Base-by-base conservation (phyloP, 2,888 invertebrate species). In the Plebejus melissa region DNA sequence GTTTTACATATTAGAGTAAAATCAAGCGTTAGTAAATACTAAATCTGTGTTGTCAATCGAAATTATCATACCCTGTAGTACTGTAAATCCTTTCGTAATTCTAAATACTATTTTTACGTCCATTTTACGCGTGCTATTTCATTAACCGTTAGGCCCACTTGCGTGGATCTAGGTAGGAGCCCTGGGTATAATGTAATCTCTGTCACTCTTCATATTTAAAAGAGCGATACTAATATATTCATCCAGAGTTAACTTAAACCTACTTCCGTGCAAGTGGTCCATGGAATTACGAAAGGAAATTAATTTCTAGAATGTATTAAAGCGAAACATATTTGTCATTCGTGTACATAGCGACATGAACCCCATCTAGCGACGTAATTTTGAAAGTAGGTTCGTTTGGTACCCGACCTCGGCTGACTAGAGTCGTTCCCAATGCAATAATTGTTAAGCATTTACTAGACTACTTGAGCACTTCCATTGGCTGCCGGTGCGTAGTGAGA, bases 401-500 rank as follows among this genome's bases (percentile, higher is more conserved):
- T 72, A 72, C 72, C 46, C 54, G 28, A 46, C 71, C 72, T 50
- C 65, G 13, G 65, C 28, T 28, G 28, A 32, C 28, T 32, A 72
- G 72, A 72, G 50, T 72, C 13, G 72, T 50, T 16, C 32, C 72
- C 54, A 72, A 72, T 72, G 72, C 72, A 54, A 72, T 72, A 72
- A 72, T 72, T 72, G 36, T 72, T 72, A 72, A 72, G 72, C 72
- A 72, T 72, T 72, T 72, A 72, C 72, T 72, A 72, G 72, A 72
- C 72, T 72, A 72, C 72, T 54, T 32, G 50, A 72, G 72, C 72
- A 54, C 72, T 72, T 50, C 50, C 54, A 71, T 46, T 41, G 72
- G 50, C 54, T 32, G 72, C 72, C 54, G 13, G 54, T 54, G 72
- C 72, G 72, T 72, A 72, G 72, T 13, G 13, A 16, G 72, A 16